These are phyloP conservation scores for Lottia gigantea DNA, from an alignment of 2,888 invertebrate species.

Conservation along the genomic window DNA sequence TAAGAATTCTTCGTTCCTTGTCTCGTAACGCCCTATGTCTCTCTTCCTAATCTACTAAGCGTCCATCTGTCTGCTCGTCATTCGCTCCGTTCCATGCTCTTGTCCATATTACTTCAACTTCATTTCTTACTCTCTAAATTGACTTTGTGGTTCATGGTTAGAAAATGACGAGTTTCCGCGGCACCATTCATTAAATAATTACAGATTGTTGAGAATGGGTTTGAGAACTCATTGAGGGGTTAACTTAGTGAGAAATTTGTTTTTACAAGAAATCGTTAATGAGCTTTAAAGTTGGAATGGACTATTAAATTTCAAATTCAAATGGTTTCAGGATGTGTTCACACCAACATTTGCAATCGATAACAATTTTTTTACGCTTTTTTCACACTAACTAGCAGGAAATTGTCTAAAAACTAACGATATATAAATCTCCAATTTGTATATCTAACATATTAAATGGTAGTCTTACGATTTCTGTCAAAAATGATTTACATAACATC, in stretches of 20 bases:
- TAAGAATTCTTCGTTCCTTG: no score
- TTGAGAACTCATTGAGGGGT: not conserved
- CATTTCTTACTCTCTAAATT: no score
- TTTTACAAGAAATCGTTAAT: not conserved
- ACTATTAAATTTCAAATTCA: not conserved
- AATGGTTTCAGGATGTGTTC: not conserved
- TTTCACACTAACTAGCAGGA: no score
- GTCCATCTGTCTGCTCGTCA: no score
- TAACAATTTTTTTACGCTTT: not conserved
- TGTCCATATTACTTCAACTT: no score
- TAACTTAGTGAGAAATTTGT: conserved; percentile 2
- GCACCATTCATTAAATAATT: not conserved
- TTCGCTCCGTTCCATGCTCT: no score
- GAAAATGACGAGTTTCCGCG: no score
- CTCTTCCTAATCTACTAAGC: no score
- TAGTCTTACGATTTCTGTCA: not conserved
- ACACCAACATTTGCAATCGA: conserved; percentile 10
- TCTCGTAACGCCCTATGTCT: no score
- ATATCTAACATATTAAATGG: not conserved
- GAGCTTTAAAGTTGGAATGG: not conserved
- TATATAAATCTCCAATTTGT: not conserved
- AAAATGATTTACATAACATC: not conserved
- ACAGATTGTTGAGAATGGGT: not conserved
- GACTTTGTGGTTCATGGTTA: no score
- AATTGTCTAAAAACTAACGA: not conserved